Percentiles rank a stretch among this genome's conserved stretches.
Evolutionary conservation across 2,113 vertebrate species (phyloP).

Genomic region (Platysteira castanea): DNA sequence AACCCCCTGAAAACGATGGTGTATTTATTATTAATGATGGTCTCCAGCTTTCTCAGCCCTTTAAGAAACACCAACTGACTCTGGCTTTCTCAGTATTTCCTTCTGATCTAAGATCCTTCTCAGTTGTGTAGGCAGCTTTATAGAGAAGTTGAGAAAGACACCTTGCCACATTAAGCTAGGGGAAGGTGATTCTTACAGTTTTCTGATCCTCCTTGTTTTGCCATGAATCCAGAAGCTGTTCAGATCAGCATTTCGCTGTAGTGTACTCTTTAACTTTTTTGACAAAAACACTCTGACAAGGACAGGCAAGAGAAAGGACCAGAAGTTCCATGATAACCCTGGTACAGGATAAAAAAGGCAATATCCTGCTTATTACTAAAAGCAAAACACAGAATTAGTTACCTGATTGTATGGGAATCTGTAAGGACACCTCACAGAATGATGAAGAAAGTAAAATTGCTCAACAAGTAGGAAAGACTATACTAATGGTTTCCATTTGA

Average conservation of each 20-base stretch:
- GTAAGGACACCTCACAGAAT: neutral
- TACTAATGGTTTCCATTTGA: neutral
- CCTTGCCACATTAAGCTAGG: neutral
- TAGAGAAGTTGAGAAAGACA: neutral
- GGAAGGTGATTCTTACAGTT: neutral
- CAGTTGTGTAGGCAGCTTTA: neutral
- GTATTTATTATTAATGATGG: neutral
- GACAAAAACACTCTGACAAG: neutral
- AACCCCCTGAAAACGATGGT: neutral
- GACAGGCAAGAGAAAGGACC: neutral
- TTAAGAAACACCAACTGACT: neutral
- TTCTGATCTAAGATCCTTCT: neutral
- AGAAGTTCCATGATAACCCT: neutral
- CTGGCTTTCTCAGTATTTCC: neutral
- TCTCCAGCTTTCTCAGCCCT: neutral
- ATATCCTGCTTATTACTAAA: neutral
- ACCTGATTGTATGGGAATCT: neutral
- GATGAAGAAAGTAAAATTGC: neutral
- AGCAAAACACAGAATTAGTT: neutral
- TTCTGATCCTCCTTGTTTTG: neutral
- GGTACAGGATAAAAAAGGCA: neutral
- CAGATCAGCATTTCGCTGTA: neutral
- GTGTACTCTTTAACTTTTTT: neutral
- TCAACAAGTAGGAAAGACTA: neutral
- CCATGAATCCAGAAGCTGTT: neutral